Conservation (phyloP, 2,797 vertebrate genomes). For the Rhinichthys osculus region DNA sequence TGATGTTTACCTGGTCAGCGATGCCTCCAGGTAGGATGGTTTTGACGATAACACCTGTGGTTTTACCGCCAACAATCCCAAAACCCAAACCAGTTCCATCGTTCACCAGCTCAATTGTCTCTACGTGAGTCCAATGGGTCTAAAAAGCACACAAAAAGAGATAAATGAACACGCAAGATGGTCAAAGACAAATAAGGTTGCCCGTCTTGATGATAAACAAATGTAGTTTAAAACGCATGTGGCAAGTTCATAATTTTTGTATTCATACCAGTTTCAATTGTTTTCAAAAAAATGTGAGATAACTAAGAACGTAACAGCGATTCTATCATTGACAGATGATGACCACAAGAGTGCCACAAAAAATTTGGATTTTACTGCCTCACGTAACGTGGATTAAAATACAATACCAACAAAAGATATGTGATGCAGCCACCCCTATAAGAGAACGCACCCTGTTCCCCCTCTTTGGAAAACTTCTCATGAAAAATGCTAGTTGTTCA, state of each 20-base stretch:
- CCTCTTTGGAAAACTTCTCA: not conserved
- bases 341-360: not conserved
- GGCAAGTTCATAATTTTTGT: not conserved
- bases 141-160: constrained; percentile 55
- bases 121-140: constrained; percentile 91
- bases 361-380: not conserved
- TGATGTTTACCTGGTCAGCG: constrained; percentile 89
- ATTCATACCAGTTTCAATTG: not conserved
- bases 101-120: constrained; percentile 94
- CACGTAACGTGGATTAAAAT: not conserved
- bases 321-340: not conserved
- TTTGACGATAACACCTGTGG: constrained; percentile 96
- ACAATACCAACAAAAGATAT: not conserved
- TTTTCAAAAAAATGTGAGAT: not conserved
- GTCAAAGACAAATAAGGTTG: not conserved
- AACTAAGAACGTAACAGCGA: not conserved
- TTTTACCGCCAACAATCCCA: constrained; percentile 95
- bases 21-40: constrained; percentile 96
- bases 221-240: not conserved
- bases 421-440: not conserved
- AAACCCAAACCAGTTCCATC: constrained; percentile 97
- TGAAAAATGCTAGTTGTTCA: not conserved
- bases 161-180: not conserved
- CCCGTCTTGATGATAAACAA: not conserved
- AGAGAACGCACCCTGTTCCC: not conserved